Evolutionary conservation across 1,140 invertebrate genomes (phyloP).

Genomic region (Conus betulinus): DNA sequence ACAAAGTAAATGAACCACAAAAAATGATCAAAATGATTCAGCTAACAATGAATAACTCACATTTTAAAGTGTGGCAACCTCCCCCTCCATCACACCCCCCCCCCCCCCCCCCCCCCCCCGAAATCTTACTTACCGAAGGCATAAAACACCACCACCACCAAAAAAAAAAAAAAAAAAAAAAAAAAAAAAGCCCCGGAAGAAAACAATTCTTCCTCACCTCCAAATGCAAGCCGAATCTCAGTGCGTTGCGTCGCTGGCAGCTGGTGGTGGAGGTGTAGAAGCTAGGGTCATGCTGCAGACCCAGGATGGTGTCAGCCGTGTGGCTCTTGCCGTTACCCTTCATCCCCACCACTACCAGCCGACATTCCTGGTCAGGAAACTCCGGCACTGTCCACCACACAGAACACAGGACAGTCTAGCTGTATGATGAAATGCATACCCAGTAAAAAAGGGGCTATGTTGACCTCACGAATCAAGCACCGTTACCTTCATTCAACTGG

Average conservation of each 20-base stretch:
- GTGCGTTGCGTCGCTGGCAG: not conserved
- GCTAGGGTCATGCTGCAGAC: not conserved
- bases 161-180: no score
- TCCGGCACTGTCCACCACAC: not conserved
- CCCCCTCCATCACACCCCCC: no score
- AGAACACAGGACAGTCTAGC: not conserved
- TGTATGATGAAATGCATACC: not conserved
- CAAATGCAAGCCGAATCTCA: not conserved
- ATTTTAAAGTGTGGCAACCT: no score
- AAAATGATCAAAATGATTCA: not conserved
- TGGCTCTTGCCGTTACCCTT: conserved; percentile 33
- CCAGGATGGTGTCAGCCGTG: conserved; percentile 27
- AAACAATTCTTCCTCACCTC: not conserved
- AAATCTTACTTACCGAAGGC: no score
- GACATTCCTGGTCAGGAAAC: conserved; percentile 27
- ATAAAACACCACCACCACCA: no score
- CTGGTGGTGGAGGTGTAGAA: conserved; percentile 8
- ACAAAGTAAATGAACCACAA: no score
- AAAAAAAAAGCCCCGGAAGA: no score
- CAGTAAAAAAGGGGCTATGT: no score
- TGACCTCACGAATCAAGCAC: no score
- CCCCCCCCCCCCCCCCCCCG: no score
- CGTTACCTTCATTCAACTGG: no score
- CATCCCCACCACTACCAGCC: conserved; percentile 31
- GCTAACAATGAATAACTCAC: no score